Evolutionary conservation across 2,113 vertebrate species (phyloP).

Genomic region (Antigone vipio): DNA sequence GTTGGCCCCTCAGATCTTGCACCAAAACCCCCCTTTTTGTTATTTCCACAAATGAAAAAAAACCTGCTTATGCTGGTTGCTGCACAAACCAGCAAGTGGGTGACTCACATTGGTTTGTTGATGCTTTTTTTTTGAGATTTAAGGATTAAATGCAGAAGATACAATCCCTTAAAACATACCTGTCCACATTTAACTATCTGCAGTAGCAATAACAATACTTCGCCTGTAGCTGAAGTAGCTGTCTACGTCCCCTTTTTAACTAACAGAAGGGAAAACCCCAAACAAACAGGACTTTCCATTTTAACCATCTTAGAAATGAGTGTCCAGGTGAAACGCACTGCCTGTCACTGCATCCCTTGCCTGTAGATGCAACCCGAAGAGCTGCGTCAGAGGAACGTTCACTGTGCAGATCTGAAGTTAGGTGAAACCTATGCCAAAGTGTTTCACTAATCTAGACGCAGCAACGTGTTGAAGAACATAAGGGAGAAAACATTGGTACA

Average conservation of each 20-base stretch:
- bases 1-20: neutral
- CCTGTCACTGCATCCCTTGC: neutral
- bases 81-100: neutral
- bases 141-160: neutral
- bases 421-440: neutral
- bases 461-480: neutral
- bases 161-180: neutral
- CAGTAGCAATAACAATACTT: neutral
- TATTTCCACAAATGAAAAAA: neutral
- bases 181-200: neutral
- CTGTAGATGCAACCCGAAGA: neutral
- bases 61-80: neutral
- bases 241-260: neutral
- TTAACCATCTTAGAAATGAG: neutral
- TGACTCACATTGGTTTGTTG: neutral
- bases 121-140: neutral
- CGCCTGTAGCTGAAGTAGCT: neutral
- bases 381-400: neutral
- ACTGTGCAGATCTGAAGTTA: neutral
- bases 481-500: neutral
- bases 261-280: neutral
- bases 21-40: neutral
- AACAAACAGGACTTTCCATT: neutral
- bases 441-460: neutral
- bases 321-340: neutral